Evolutionary conservation across 2,797 vertebrate species (phyloP), one percentile per base, ranked within the genome.

Genomic region (Poeciliopsis turneri): DNA sequence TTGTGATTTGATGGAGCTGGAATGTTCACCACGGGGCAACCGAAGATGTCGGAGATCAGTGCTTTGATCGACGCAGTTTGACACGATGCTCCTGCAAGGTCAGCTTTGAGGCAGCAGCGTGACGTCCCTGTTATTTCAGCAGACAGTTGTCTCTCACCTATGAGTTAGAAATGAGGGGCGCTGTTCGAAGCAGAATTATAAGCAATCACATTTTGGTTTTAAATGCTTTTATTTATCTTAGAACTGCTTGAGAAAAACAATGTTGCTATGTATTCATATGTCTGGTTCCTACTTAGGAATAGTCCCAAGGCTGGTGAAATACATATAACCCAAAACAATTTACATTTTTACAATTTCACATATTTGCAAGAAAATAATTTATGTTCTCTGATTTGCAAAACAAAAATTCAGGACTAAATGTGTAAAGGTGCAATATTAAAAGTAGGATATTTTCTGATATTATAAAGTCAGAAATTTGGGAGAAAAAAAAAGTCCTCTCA

Each of bases 1-100:
- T 55, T 57, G 51, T 57, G 72, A 74, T 53, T n/a, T 74, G 36
- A 41, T 57, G 36, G 25, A 74, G 49, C 72, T 55, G 49, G 41
- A 74, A n/a, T 57, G n/a, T 41, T 4, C 36, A 15, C 72, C 49
- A 15, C 33, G 53, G 49, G 71, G 45, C 71, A 25, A 11, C 33
- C 11, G 28, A 20, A 36, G 47, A 51, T 25, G 28, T 36, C 18
- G 46, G 47, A 53, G 30, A 36, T 51, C 25, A 36, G 16, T 8
- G 12, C 28, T 74, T 41, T 41, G 72, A 39, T 41, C 25, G 25
- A 74, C 33, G 7, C 4, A 41, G 72, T 16, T 41, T 74, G 49
- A 55, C 49, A 39, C 5, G 9, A 23, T 74, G 72, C 55, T 74
- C 49, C 72, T 41, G 33, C 36, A 20, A 69, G 68, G 43, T 28